These are phyloP conservation scores for Aphyosemion australe DNA, from an alignment of 2,113 vertebrate species.

Conservation along the genomic window DNA sequence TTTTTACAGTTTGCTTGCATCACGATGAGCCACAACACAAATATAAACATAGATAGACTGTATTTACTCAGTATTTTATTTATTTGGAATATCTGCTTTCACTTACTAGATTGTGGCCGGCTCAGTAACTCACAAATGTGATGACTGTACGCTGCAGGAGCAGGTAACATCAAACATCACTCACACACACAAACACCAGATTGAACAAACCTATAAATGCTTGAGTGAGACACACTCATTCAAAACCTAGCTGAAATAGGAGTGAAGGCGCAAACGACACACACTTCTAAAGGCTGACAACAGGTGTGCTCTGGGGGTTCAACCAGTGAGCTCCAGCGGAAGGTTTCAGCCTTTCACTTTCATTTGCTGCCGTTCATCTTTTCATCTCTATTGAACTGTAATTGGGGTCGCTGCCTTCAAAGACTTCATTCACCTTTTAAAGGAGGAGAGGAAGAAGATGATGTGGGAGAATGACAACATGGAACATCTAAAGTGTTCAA, in stretches of 20 bases:
- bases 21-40: neutral
- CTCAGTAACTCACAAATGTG: too few species aligned
- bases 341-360: constrained; percentile 42
- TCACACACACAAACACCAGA: neutral
- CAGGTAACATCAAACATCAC: neutral
- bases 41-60: neutral
- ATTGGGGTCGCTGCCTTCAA: constrained; percentile 67
- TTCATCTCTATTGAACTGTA: constrained; percentile 40
- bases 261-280: constrained; percentile 1
- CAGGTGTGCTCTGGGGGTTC: constrained; percentile 31
- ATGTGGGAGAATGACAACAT: neutral
- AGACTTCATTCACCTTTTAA: constrained; percentile 46
- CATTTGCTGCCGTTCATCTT: constrained; percentile 46
- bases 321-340: constrained; percentile 26
- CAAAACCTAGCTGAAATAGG: neutral
- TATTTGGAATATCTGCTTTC: neutral
- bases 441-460: constrained; percentile 6
- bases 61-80: neutral
- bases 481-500: too few species aligned
- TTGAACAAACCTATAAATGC: neutral
- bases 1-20: neutral
- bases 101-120: neutral
- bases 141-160: too few species aligned
- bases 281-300: constrained; percentile 14
- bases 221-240: constrained; percentile 1